Evolutionary conservation across 2,797 vertebrate species (phyloP).

Genomic region (Sebastes cheni): DNA sequence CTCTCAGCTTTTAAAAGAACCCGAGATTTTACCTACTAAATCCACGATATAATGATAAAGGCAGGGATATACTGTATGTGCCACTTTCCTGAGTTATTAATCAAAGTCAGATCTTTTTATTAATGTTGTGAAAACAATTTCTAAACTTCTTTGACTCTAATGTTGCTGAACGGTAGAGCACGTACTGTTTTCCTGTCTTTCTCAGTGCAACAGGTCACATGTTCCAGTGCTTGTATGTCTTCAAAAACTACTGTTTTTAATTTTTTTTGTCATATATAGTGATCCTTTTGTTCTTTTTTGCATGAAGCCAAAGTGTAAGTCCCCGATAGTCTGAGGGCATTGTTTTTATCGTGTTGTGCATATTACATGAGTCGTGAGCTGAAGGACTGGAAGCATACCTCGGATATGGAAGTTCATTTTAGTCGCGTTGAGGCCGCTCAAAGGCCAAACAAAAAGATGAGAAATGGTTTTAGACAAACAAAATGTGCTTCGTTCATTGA

Average conservation of each 20-base stretch:
- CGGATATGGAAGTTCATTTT: neutral
- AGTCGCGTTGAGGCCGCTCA: neutral
- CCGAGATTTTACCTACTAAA: neutral
- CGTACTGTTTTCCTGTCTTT: neutral
- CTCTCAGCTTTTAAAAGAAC: slow-evolving; percentile 3
- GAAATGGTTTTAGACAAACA: neutral
- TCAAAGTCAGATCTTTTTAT: slow-evolving; percentile 23
- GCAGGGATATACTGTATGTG: slow-evolving; percentile 11
- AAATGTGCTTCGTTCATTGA: no score
- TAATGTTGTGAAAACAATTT: slow-evolving; percentile 25
- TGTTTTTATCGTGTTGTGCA: neutral
- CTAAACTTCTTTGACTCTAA: neutral
- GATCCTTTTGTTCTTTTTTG: neutral
- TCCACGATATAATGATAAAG: neutral
- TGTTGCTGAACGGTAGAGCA: neutral
- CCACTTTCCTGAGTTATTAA: slow-evolving; percentile 2
- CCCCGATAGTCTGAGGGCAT: neutral
- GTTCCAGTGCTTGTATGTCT: neutral
- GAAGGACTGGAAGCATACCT: neutral
- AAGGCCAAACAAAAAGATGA: neutral
- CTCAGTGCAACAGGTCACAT: neutral
- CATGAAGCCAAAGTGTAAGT: neutral
- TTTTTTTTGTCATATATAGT: neutral
- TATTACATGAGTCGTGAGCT: neutral
- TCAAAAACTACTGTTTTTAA: neutral